Evolutionary conservation across 2,113 vertebrate species (phyloP), one percentile per base, ranked within the genome.

Genomic region (Uria lomvia): DNA sequence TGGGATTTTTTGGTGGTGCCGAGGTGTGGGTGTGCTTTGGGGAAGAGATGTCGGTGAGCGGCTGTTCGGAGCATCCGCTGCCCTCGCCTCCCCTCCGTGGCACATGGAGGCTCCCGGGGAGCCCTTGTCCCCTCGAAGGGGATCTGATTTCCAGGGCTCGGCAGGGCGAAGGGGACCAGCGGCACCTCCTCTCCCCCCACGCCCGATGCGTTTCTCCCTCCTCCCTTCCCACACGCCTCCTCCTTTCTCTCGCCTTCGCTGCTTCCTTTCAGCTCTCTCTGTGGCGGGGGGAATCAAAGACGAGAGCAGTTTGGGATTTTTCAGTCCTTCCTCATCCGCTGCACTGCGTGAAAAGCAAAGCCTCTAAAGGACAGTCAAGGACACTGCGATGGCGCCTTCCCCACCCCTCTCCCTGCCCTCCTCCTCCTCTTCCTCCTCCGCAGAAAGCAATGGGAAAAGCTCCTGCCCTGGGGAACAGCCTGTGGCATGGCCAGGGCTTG

Each of bases 341-440:
- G 95, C 56, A 10, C 79, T 66, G 92, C 56, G 9, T 34, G 94
- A 55, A 78, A 82, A 80, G 81, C 91, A 36, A 67, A 90, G 75
- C 85, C 55, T 83, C 75, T 62, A 24, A 96, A 97, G 96, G 97
- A 97, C 93, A 11, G 79, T 89, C 96, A 97, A 97, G 96, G 97
- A 93, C 96, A 29, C 47, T 2, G 59, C 8, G 49, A 21, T 43
- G 81, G 34, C 14, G 42, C 67, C 53, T 71, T 34, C 71, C 36
- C 23, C 43, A 2, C 43, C 4, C 38, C 34, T 45, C 43, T 65
- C 75, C 53, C 55, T 56, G 60, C 84, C 62, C 17, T 71, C 60
- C 66, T 71, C 60, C 66, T 78, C 87, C 74, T 47, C 82, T 59
- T 67, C 68, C 20, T 76, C 65, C 23, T n/a, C 43, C 30, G 49